phyloP scores from a whole-genome alignment of 2,797 vertebrate genomes.

The Chaenodraco wilsoni region DNA sequence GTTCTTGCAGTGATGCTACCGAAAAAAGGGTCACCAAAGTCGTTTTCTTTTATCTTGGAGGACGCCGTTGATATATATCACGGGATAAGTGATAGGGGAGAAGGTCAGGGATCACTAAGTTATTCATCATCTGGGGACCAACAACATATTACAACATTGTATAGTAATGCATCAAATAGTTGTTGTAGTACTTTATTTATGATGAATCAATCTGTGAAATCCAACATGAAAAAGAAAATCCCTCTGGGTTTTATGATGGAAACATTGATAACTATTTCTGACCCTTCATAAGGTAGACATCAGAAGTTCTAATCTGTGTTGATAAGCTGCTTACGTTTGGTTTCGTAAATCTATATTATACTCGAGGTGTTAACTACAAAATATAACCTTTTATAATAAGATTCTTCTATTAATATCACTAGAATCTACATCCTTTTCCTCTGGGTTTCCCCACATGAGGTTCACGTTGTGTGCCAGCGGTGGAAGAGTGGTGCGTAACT shows the following conservation, averaged over 20 bases:
- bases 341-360: neutral
- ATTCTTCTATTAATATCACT: neutral
- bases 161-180: neutral
- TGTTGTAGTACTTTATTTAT: neutral
- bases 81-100: neutral
- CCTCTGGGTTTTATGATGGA: neutral
- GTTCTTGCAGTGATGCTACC: neutral
- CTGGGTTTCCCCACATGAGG: slow-evolving; percentile 13
- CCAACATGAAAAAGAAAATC: neutral
- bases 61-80: neutral
- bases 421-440: slow-evolving; percentile 28
- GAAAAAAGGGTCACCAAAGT: neutral
- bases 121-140: neutral
- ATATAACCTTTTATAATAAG: neutral
- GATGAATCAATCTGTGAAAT: neutral
- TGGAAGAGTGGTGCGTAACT: neutral
- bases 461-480: neutral
- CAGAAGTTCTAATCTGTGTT: neutral
- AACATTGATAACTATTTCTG: neutral
- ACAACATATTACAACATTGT: neutral
- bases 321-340: neutral
- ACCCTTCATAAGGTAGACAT: neutral
- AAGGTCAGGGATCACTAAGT: neutral
- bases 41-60: neutral
- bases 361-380: neutral